Percentiles rank a stretch among this genome's conserved stretches.
phyloP scores from a whole-genome alignment of 2,113 vertebrate genomes.

The Psettodes erumei region DNA sequence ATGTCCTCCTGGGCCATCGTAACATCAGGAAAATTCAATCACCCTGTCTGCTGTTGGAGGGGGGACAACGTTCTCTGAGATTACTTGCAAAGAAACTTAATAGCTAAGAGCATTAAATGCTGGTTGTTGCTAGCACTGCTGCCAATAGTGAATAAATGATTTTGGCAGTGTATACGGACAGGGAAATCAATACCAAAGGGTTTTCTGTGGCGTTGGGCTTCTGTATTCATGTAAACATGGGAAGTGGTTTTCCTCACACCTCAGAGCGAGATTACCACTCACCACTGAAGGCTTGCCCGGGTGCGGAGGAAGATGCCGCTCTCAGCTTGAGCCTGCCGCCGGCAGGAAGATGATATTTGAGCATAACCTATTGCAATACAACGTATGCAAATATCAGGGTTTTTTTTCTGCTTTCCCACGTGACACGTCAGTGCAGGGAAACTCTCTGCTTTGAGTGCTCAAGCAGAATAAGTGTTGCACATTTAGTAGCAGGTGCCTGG shows the following conservation, averaged over 20 bases:
- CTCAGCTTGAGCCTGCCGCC: slow-evolving; percentile 56
- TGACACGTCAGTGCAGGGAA: slow-evolving; percentile 32
- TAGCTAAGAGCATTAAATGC: slow-evolving; percentile 86
- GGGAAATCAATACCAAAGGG: slow-evolving; percentile 95
- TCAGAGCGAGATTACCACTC: slow-evolving; percentile 89
- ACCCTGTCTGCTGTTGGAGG: slow-evolving; percentile 73
- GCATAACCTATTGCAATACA: slow-evolving; percentile 48
- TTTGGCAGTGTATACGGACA: slow-evolving; percentile 92
- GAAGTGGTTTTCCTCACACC: slow-evolving; percentile 96
- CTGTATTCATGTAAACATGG: slow-evolving; percentile 98
- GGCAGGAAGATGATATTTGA: slow-evolving; percentile 56
- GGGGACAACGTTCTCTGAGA: slow-evolving; percentile 75
- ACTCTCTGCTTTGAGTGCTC: slow-evolving; percentile 59
- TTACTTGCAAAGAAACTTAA: slow-evolving; percentile 86
- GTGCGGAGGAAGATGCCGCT: slow-evolving; percentile 56
- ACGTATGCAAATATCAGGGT: slow-evolving; percentile 57
- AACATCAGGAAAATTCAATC: slow-evolving; percentile 79
- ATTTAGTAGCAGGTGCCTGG: slow-evolving; percentile 55
- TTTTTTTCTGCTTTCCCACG: slow-evolving; percentile 35
- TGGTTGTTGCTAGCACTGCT: slow-evolving; percentile 89
- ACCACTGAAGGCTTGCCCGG: slow-evolving; percentile 80
- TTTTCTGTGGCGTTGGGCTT: slow-evolving; percentile 90
- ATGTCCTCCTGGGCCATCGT: slow-evolving; percentile 77
- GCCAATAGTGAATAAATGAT: slow-evolving; percentile 97
- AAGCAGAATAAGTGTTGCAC: slow-evolving; percentile 68